A percentile compares a stretch with the other conserved stretches of the same genome.
phyloP scores from a whole-genome alignment of 2,888 invertebrate species.

The Neoitamus cyanurus region DNA sequence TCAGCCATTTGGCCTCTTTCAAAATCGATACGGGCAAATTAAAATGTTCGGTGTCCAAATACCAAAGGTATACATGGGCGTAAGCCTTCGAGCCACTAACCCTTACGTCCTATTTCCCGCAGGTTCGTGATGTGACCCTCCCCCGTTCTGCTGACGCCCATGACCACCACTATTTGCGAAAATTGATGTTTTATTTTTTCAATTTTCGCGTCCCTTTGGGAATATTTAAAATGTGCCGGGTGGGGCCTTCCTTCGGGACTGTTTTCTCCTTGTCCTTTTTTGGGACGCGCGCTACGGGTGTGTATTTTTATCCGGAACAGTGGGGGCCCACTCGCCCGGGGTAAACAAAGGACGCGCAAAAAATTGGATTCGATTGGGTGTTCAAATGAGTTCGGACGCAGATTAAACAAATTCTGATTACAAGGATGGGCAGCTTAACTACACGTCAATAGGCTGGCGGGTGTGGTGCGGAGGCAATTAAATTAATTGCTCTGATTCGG shows the following conservation, averaged over 20 bases:
- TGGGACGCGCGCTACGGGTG: background rate
- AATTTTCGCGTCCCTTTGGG: slow-evolving; percentile 38
- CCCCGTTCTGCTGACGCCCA: background rate
- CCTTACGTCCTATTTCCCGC: background rate
- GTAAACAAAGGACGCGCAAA: slow-evolving; percentile 13
- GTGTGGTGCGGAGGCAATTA: slow-evolving; percentile 3
- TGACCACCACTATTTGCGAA: slow-evolving; percentile 26
- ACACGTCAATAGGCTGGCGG: background rate
- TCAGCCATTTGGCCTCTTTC: slow-evolving; percentile 20
- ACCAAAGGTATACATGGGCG: slow-evolving; percentile 6
- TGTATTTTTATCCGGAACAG: background rate
- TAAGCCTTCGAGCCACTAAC: background rate
- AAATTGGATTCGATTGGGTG: slow-evolving; percentile 32
- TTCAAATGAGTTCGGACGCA: slow-evolving; percentile 19
- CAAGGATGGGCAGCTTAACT: background rate
- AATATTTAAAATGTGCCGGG: slow-evolving; percentile 35
- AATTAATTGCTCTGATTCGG: slow-evolving; percentile 12
- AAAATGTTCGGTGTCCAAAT: slow-evolving; percentile 40
- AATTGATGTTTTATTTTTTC: slow-evolving; percentile 41
- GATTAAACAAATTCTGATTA: slow-evolving; percentile 36
- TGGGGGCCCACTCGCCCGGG: background rate
- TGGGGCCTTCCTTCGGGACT: background rate
- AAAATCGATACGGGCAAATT: slow-evolving; percentile 39
- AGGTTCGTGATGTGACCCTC: background rate
- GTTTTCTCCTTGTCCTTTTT: background rate